Percentiles rank a stretch among this genome's conserved stretches.
Evolutionary conservation across 2,888 invertebrate species (phyloP).

Genomic region (Pristionchus exspectatus): DNA sequence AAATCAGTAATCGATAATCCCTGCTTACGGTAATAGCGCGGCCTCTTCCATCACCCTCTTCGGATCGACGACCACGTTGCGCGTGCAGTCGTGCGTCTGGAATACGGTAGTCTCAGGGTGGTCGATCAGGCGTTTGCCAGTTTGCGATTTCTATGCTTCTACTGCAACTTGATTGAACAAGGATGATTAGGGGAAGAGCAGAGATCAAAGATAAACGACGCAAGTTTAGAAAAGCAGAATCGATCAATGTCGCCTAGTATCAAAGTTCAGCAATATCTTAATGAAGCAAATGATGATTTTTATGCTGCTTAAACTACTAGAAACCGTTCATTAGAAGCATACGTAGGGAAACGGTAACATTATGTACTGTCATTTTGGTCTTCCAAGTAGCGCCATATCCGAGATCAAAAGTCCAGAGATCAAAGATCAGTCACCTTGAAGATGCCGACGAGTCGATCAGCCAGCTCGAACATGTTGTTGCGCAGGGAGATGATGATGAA

Average conservation of each 20-base stretch:
- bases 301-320: too few relatives aligned
- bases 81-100: constrained; percentile 53
- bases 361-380: too few relatives aligned
- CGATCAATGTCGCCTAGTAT: too few relatives aligned
- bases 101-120: neutral
- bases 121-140: neutral
- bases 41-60: constrained; percentile 13
- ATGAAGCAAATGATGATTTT: too few relatives aligned
- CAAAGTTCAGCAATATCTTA: too few relatives aligned
- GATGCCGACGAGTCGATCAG: constrained; percentile 93
- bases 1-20: too few relatives aligned
- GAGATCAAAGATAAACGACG: too few relatives aligned
- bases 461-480: constrained; percentile 97
- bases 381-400: too few relatives aligned
- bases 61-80: constrained; percentile 51
- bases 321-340: too few relatives aligned
- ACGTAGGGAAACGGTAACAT: too few relatives aligned
- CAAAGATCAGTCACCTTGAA: constrained; percentile 86
- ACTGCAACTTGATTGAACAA: neutral
- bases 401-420: neutral
- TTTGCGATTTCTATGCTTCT: neutral
- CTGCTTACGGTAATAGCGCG: neutral
- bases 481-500: constrained; percentile 97
- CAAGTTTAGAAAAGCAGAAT: too few relatives aligned
- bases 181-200: neutral